Evolutionary conservation across 1,140 invertebrate genomes (phyloP).

Genomic region (Ladona fulva): DNA sequence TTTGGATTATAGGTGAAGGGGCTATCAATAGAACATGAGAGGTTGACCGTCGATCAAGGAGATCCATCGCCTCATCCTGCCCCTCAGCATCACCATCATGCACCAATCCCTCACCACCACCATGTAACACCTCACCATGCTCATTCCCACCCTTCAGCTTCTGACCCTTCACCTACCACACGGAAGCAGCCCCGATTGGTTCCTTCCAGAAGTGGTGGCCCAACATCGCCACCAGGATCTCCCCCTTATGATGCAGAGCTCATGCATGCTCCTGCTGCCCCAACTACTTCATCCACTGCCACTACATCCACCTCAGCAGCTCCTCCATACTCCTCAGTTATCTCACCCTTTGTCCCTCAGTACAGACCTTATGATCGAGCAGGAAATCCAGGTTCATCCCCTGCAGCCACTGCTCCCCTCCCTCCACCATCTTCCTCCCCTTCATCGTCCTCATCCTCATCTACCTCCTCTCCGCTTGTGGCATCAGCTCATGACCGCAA

Average conservation of each 20-base stretch:
- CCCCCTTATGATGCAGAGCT: slow-evolving; percentile 1
- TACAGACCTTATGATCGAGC: slow-evolving; percentile 20
- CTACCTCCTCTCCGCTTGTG: slow-evolving; percentile 28
- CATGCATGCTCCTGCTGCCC: not conserved
- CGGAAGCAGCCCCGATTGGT: slow-evolving; percentile 28
- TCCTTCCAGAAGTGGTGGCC: not conserved
- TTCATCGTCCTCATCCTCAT: slow-evolving; percentile 31
- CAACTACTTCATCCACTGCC: slow-evolving; percentile 24
- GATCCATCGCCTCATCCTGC: not conserved
- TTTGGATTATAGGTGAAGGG: slow-evolving; percentile 55
- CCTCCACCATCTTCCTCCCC: slow-evolving; percentile 39
- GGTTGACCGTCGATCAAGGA: slow-evolving; percentile 56
- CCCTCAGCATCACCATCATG: slow-evolving; percentile 35
- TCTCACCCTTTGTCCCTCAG: slow-evolving; percentile 35
- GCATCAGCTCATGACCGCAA: slow-evolving; percentile 25
- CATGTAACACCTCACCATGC: not conserved
- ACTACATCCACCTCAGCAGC: slow-evolving; percentile 32
- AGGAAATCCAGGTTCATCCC: slow-evolving; percentile 25
- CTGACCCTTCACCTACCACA: slow-evolving; percentile 17
- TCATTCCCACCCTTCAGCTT: slow-evolving; percentile 4
- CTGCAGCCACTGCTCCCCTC: slow-evolving; percentile 35
- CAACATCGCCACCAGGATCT: not conserved
- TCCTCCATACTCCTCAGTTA: slow-evolving; percentile 35
- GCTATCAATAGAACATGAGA: slow-evolving; percentile 66
- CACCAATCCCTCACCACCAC: not conserved